Base-by-base conservation (phyloP, 2,888 invertebrate species). In the Epinotia demarniana region DNA sequence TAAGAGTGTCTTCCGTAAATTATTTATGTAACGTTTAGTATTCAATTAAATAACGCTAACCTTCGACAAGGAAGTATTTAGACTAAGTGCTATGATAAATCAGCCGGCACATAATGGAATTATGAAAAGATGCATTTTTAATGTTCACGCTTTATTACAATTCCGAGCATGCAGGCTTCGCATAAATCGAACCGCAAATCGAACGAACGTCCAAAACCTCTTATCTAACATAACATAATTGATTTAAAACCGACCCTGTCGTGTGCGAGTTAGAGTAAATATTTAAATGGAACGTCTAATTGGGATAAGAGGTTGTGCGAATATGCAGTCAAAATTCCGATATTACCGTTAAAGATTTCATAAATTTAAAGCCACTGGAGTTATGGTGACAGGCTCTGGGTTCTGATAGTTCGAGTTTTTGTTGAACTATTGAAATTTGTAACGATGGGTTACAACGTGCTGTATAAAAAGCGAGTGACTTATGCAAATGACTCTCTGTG, bases 91-190 rank as follows among this genome's bases (percentile, higher is more conserved):
- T 69, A 76, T 78, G 76, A 83, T 83, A 84, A 84, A 85, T 84
- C 82, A 81, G 73, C 77, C 78, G 79, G 79, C 79, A 63, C 60
- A 79, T 81, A 84, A 84, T 85, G 79, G 78, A 82, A 82, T 85
- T 85, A 85, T 81, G 81, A 85, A 84, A 84, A 83, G 83, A 80
- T 84, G 83, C 84, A 84, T 84, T 75, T 85, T 84, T 82, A 83
- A 84, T 82, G 80, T 80, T 79, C 77, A 80, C 79, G 81, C 79
- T 82, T 84, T 84, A 86, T 86, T 86, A 81, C 78, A 76, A 86
- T 86, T 86, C 86, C 75, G 75, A 78, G 78, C 86, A 81, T 82
- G 85, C 82, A 80, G 78, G 80, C 60, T 71, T 77, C 78, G 78
- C 79, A 82, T 82, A 80, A 82, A 81, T 82, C 77, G 77, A 78